Conservation (phyloP, 1,140 invertebrate genomes). For the Drosophila paulistorum region DNA sequence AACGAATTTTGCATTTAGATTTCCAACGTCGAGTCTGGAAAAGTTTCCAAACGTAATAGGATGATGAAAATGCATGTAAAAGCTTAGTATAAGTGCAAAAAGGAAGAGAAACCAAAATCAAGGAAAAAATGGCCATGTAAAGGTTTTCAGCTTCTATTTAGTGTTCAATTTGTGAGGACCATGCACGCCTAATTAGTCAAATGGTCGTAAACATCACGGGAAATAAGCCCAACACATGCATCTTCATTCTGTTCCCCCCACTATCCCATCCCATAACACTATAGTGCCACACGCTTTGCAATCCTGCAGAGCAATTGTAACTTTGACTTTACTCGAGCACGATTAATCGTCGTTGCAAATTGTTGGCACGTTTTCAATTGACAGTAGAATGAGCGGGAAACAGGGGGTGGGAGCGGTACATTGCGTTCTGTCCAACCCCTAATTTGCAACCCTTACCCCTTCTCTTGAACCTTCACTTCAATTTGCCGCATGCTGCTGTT, state of each 20-base stretch:
- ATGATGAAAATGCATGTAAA: no score
- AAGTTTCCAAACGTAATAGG: background rate
- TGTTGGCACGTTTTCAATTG: conserved; percentile 83
- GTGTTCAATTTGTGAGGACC: background rate
- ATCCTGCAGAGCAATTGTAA: conserved; percentile 30
- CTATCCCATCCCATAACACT: no score
- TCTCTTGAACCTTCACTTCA: conserved; percentile 1
- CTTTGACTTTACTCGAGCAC: conserved; percentile 65
- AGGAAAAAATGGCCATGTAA: background rate
- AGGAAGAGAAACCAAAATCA: no score
- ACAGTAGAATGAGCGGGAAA: conserved; percentile 54
- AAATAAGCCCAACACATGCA: conserved; percentile 48
- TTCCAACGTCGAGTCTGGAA: background rate
- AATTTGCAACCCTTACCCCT: conserved; percentile 58
- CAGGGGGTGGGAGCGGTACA: conserved; percentile 9
- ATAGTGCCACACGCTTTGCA: conserved; percentile 46
- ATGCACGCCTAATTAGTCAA: conserved; percentile 59
- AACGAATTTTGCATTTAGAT: background rate
- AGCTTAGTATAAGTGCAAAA: no score
- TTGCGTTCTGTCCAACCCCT: conserved; percentile 62
- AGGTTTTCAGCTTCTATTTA: background rate
- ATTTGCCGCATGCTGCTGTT: conserved; percentile 29
- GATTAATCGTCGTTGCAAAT: conserved; percentile 83
- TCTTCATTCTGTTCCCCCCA: background rate
- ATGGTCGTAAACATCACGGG: conserved; percentile 71